Conservation (phyloP, 1,140 invertebrate species). For the Papilio polytes region DNA sequence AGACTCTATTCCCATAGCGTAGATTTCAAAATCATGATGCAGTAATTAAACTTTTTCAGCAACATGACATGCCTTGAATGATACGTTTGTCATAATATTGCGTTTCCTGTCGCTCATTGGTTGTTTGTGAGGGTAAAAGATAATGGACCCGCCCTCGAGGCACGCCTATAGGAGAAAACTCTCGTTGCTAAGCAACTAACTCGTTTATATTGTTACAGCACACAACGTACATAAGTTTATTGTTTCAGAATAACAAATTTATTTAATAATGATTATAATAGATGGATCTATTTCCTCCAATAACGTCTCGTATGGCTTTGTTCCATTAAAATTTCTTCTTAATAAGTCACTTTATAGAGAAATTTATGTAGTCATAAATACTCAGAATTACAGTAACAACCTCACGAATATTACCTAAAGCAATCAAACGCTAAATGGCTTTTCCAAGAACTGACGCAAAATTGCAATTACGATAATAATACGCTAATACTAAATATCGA, state of each 20-base stretch:
- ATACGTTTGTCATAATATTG: constrained; percentile 70
- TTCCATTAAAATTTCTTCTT: neutral
- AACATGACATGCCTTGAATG: constrained; percentile 57
- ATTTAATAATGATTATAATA: neutral
- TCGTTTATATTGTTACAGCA: neutral
- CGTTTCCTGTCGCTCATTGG: constrained; percentile 68
- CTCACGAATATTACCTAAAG: neutral
- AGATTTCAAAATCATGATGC: constrained; percentile 41
- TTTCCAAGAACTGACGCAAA: constrained; percentile 16
- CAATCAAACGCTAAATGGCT: constrained; percentile 5
- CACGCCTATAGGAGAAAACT: constrained; percentile 50
- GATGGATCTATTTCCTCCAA: no score
- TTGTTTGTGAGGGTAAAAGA: constrained; percentile 42
- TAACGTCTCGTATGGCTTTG: neutral
- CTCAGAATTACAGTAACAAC: constrained; percentile 2
- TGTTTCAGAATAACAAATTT: neutral
- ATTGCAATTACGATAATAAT: constrained; percentile 8
- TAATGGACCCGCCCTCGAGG: constrained; percentile 49
- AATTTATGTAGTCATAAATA: neutral
- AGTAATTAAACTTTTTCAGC: neutral
- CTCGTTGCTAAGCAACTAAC: constrained; percentile 61
- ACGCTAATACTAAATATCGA: neutral
- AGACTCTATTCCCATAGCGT: constrained; percentile 28
- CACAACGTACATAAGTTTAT: neutral
- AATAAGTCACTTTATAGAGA: neutral